phyloP scores from a whole-genome alignment of 2,888 invertebrate genomes.

The Idaea aversata region DNA sequence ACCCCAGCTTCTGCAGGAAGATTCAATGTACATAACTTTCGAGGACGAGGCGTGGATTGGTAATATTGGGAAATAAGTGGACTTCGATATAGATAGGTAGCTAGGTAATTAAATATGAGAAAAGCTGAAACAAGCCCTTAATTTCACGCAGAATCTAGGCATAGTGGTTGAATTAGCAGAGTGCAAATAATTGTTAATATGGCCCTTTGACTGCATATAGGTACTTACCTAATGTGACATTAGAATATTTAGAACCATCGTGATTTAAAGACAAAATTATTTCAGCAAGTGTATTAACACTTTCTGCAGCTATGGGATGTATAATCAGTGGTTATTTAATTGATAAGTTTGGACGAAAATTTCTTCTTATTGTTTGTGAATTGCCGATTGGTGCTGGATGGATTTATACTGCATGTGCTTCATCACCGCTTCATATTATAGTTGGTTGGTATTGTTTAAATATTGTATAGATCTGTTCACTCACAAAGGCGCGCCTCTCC shows the following conservation, averaged over 20 bases:
- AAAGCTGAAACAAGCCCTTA: too few species aligned
- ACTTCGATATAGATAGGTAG: background rate
- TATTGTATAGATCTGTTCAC: too few species aligned
- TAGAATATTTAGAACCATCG: too few species aligned
- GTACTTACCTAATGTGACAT: too few species aligned
- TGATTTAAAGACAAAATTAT: conserved; percentile 10
- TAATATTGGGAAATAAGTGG: conserved; percentile 40
- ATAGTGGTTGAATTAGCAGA: too few species aligned
- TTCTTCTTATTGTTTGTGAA: conserved; percentile 77
- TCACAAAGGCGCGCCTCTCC: too few species aligned
- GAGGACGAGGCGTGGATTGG: conserved; percentile 82
- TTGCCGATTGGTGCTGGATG: conserved; percentile 83
- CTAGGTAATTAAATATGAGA: background rate
- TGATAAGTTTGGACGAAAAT: conserved; percentile 82
- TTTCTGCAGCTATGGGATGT: conserved; percentile 82
- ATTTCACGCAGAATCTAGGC: too few species aligned
- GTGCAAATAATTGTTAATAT: too few species aligned
- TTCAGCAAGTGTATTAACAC: conserved; percentile 80
- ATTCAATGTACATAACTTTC: conserved; percentile 62
- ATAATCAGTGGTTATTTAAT: conserved; percentile 82
- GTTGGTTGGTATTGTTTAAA: conserved; percentile 51
- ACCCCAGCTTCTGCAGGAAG: conserved; percentile 70
- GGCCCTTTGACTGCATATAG: too few species aligned
- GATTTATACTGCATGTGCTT: conserved; percentile 77
- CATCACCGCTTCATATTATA: conserved; percentile 74